Evolutionary conservation across 2,888 invertebrate genomes (phyloP), one percentile per base, ranked within the genome.

Genomic region (Hypolimnas misippus): DNA sequence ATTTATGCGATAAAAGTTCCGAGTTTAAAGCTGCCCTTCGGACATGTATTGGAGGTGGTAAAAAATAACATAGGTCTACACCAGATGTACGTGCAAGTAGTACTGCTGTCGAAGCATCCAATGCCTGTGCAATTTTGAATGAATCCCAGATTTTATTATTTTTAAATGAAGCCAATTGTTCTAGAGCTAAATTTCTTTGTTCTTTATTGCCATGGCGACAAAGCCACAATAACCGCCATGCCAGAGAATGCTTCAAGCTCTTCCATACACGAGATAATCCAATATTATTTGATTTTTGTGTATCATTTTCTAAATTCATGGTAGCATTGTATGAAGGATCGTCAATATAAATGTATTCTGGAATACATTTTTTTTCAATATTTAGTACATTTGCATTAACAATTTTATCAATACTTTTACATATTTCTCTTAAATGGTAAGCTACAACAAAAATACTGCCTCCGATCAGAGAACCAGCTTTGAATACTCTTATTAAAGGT

Each of bases 101-200:
- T 0, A 97, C 94, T 1, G 96, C 95, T 0, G 97, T 97, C 70
- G 93, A 92, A 50, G 94, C 93, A 86, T 97, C 96, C 72, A 96
- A 93, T 68, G 96, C 95, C 85, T 97, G 96, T 4, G 97, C 96
- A 64, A 98, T 92, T 74, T 96, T 94, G 56, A 93, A 88, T 76
- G 94, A 96, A 73, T 96, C 94, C 94, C 94, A 94, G 62, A 86
- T 87, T 82, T 94, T 94, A 14, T 96, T 92, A 75, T 94, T 93
- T 77, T 94, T 94, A 69, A 96, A 93, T 33, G 93, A 90, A 1
- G 95, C 94, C 14, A 96, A 85, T 64, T 94, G 93, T 55, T 93
- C 90, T 0, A 96, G 84, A 0, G 96, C 96, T 73, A 94, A 93
- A 53, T 93, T 87, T 7, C 95, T 92, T 68, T 95, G 94, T 57